phyloP scores from a whole-genome alignment of 2,888 invertebrate species.

The Corythucha ciliata region DNA sequence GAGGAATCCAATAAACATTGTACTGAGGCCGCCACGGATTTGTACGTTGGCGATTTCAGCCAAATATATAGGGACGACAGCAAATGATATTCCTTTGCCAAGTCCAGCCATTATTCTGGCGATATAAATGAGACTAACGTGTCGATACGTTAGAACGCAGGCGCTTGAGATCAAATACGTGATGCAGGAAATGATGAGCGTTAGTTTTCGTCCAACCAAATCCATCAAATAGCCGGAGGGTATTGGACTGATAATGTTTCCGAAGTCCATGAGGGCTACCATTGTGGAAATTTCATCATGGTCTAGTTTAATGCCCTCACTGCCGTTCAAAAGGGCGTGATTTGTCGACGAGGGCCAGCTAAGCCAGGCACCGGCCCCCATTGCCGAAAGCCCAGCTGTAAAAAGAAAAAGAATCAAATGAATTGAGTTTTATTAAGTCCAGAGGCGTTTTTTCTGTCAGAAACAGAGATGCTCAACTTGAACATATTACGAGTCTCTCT shows the following conservation, averaged over 20 bases:
- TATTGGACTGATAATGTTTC: conserved; percentile 36
- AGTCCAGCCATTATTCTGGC: conserved; percentile 34
- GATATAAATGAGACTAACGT: conserved; percentile 33
- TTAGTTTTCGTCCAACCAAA: conserved; percentile 32
- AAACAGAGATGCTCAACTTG: too few relatives aligned
- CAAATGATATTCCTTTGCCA: conserved; percentile 36
- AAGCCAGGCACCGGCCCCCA: conserved; percentile 32
- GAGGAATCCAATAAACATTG: conserved; percentile 34
- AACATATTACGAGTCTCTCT: neutral
- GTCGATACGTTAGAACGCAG: conserved; percentile 38
- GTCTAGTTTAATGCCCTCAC: conserved; percentile 24
- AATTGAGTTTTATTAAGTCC: neutral
- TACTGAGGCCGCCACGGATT: conserved; percentile 36
- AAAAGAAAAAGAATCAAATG: conserved; percentile 2
- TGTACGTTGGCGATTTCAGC: conserved; percentile 35
- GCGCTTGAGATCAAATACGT: conserved; percentile 41
- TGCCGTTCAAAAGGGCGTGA: conserved; percentile 25
- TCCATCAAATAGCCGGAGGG: conserved; percentile 35
- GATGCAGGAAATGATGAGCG: conserved; percentile 38
- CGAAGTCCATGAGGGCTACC: conserved; percentile 37
- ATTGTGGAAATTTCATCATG: conserved; percentile 32
- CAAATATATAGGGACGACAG: conserved; percentile 35
- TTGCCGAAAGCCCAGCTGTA: conserved; percentile 27
- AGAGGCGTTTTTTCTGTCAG: too few relatives aligned
- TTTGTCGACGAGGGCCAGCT: conserved; percentile 35